Percentiles rank a stretch among this genome's conserved stretches.
Evolutionary conservation across 1,140 invertebrate species (phyloP).

Genomic region (Penaeus chinensis): DNA sequence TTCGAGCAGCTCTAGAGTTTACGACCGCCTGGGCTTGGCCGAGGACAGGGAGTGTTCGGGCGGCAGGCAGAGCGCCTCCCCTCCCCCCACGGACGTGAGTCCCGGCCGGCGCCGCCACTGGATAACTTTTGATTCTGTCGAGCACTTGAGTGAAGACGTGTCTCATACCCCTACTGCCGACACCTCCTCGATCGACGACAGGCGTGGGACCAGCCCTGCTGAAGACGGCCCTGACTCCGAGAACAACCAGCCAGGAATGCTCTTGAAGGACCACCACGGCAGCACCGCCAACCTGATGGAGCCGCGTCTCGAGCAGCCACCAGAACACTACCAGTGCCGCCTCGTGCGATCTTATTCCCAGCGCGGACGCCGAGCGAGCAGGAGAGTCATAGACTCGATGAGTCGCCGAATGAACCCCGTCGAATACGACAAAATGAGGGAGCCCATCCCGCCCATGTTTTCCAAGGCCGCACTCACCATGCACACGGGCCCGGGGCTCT

Average conservation of each 20-base stretch:
- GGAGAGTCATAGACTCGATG: slow-evolving; percentile 35
- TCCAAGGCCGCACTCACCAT: slow-evolving; percentile 47
- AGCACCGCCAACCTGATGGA: neutral
- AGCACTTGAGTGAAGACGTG: too few species aligned
- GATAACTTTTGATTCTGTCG: too few species aligned
- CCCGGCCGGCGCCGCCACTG: too few species aligned
- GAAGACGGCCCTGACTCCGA: neutral
- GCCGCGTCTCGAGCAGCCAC: neutral
- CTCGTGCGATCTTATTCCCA: slow-evolving; percentile 42
- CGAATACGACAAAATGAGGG: slow-evolving; percentile 31
- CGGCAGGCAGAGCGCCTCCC: too few species aligned
- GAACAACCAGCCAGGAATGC: neutral
- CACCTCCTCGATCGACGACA: neutral
- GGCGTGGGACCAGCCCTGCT: neutral
- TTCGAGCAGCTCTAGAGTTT: too few species aligned
- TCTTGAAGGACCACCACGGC: neutral
- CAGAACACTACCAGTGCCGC: slow-evolving; percentile 18
- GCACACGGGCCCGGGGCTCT: slow-evolving; percentile 37
- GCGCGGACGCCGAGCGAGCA: slow-evolving; percentile 39
- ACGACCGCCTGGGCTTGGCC: too few species aligned
- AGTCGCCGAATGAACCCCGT: slow-evolving; percentile 35
- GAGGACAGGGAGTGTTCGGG: too few species aligned
- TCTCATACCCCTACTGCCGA: too few species aligned
- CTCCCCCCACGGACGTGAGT: too few species aligned
- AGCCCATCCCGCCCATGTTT: slow-evolving; percentile 41